Conservation (phyloP, 2,797 vertebrate species). For the Acipenser ruthenus region DNA sequence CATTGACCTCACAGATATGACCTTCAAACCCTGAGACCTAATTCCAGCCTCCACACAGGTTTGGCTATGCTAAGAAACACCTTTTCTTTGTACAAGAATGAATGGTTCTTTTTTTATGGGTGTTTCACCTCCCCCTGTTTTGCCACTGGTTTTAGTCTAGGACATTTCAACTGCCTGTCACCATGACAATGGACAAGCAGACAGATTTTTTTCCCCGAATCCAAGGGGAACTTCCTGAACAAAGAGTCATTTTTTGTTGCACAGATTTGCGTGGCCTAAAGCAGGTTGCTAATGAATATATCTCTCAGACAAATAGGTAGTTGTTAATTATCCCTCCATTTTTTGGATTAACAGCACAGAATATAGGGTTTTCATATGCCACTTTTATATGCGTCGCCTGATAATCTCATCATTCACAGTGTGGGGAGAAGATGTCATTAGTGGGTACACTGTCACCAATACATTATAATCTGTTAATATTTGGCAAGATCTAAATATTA, state of each 20-base stretch:
- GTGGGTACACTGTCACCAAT: too few species aligned
- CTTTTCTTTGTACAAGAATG: constrained; percentile 69
- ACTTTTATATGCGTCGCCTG: too few species aligned
- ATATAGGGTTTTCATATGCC: too few species aligned
- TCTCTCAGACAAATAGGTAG: constrained; percentile 69
- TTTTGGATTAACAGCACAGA: constrained; percentile 30
- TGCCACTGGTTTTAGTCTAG: constrained; percentile 71
- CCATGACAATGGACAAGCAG: constrained; percentile 70
- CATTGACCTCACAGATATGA: constrained; percentile 76
- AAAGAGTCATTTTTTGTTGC: constrained; percentile 60
- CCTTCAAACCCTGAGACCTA: constrained; percentile 67
- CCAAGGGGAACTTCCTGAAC: constrained; percentile 69
- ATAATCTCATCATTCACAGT: too few species aligned
- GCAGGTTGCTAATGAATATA: constrained; percentile 61
- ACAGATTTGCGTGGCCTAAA: constrained; percentile 67
- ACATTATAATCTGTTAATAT: too few species aligned
- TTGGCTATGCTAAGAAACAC: constrained; percentile 67
- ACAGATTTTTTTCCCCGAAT: constrained; percentile 64
- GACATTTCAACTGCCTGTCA: constrained; percentile 75
- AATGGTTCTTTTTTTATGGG: constrained; percentile 67
- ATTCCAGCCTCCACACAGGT: constrained; percentile 69
- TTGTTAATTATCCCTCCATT: constrained; percentile 70
- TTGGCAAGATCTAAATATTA: too few species aligned
- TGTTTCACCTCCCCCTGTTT: constrained; percentile 66
- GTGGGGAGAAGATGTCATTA: too few species aligned